Conservation (phyloP, 2,113 vertebrate genomes). For the Shinisaurus crocodilurus region DNA sequence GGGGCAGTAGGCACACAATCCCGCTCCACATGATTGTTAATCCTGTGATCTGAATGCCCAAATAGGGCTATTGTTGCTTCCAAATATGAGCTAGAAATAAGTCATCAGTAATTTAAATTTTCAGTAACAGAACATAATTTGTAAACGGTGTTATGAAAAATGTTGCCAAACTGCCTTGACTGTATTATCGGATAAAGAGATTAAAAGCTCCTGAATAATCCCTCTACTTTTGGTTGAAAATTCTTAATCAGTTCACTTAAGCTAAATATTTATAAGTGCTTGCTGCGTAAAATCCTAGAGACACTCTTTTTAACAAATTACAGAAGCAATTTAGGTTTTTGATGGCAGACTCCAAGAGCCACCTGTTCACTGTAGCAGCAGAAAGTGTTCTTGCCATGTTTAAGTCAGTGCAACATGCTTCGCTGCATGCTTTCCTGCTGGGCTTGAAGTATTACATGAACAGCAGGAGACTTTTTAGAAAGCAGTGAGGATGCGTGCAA, state of each 20-base stretch:
- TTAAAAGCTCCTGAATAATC: background rate
- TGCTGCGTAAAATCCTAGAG: background rate
- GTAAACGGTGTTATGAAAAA: slow-evolving; percentile 27
- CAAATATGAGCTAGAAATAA: background rate
- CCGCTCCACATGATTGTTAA: background rate
- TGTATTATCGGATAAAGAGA: slow-evolving; percentile 14
- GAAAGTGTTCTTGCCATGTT: background rate
- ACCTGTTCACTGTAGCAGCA: background rate
- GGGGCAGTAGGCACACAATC: background rate
- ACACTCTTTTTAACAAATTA: background rate
- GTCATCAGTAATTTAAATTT: background rate
- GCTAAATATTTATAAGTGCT: background rate
- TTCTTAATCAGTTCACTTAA: slow-evolving; percentile 4
- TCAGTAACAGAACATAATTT: background rate
- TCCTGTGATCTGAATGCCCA: background rate
- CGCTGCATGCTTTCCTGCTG: background rate
- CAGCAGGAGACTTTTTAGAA: background rate
- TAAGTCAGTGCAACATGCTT: background rate
- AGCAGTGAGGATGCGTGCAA: background rate
- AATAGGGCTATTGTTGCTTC: slow-evolving; percentile 2
- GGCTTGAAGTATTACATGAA: background rate
- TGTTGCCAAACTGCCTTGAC: slow-evolving; percentile 16
- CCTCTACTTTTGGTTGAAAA: background rate
- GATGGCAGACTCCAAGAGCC: background rate
- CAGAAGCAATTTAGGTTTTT: background rate